phyloP scores from a whole-genome alignment of 92 coral and sea anemone species.

The Epizoanthus stellaris region DNA sequence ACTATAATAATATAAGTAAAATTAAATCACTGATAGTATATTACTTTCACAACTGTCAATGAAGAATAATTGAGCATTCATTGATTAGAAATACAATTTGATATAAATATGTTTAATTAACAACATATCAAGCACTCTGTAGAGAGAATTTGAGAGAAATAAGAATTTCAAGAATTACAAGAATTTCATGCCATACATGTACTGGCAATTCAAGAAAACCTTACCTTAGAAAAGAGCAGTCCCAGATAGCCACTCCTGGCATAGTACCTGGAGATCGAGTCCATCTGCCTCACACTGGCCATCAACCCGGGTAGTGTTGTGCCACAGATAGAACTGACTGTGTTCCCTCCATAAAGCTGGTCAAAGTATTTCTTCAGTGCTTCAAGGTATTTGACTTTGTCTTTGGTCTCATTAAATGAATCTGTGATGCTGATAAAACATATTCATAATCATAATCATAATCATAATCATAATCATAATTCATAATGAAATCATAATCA shows the following conservation, averaged over 20 bases:
- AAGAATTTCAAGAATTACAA: not conserved
- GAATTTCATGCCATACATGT: too few species aligned
- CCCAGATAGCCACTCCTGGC: slow-evolving; percentile 98
- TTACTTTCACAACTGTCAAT: too few species aligned
- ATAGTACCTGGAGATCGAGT: slow-evolving; percentile 95
- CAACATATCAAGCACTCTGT: not conserved
- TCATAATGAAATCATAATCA: not conserved
- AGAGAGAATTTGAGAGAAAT: too few species aligned
- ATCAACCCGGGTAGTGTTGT: slow-evolving; percentile 92
- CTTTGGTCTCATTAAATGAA: slow-evolving; percentile 98
- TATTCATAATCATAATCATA: not conserved
- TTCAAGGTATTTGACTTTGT: slow-evolving; percentile 96
- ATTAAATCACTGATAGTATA: too few species aligned
- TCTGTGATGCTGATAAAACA: slow-evolving; percentile 81
- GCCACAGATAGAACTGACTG: slow-evolving; percentile 79
- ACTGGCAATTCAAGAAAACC: too few species aligned
- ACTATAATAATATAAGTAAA: too few species aligned
- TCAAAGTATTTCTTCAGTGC: slow-evolving; percentile 95
- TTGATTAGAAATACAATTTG: too few species aligned
- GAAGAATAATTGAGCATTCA: too few species aligned
- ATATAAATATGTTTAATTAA: too few species aligned
- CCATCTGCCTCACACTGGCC: slow-evolving; percentile 99
- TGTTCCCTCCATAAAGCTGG: slow-evolving; percentile 78
- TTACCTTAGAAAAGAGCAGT: slow-evolving; percentile 89
- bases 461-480: too few species aligned